These are phyloP conservation scores for Bombus picipes DNA, from an alignment of 1,140 invertebrate species.

Conservation along the genomic window DNA sequence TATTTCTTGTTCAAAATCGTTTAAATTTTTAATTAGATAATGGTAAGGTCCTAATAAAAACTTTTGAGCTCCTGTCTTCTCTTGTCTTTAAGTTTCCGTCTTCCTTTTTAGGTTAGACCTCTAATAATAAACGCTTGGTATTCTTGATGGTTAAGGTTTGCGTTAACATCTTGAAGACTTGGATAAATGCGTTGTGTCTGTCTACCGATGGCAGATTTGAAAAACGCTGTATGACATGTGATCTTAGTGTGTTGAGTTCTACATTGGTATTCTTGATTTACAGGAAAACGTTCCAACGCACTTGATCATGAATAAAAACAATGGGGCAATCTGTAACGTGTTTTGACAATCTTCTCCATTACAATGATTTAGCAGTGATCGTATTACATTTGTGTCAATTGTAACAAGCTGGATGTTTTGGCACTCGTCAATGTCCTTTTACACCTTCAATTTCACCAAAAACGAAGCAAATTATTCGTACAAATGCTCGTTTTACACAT, in stretches of 20 bases:
- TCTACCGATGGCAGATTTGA: constrained; percentile 58
- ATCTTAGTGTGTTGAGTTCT: background rate
- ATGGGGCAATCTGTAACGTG: no score
- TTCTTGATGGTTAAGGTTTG: background rate
- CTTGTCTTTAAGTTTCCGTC: background rate
- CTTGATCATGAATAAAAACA: background rate
- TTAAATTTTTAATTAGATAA: background rate
- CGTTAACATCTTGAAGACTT: background rate
- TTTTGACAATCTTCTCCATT: background rate
- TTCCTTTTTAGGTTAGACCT: background rate
- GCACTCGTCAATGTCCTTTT: background rate
- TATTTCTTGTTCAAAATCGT: background rate
- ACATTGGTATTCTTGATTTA: constrained; percentile 1
- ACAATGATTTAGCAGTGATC: background rate
- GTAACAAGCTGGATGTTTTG: constrained; percentile 8
- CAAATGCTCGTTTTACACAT: background rate
- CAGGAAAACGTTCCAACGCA: background rate
- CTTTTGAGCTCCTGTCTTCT: background rate
- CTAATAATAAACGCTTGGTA: constrained; percentile 2
- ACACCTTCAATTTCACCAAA: constrained; percentile 35
- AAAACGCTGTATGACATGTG: constrained; percentile 1
- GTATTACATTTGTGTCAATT: background rate
- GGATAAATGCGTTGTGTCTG: constrained; percentile 20
- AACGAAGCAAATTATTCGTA: constrained; percentile 26
- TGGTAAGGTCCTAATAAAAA: background rate